These are phyloP conservation scores for Charanyca ferruginea DNA, from an alignment of 2,888 invertebrate species.

Conservation along the genomic window DNA sequence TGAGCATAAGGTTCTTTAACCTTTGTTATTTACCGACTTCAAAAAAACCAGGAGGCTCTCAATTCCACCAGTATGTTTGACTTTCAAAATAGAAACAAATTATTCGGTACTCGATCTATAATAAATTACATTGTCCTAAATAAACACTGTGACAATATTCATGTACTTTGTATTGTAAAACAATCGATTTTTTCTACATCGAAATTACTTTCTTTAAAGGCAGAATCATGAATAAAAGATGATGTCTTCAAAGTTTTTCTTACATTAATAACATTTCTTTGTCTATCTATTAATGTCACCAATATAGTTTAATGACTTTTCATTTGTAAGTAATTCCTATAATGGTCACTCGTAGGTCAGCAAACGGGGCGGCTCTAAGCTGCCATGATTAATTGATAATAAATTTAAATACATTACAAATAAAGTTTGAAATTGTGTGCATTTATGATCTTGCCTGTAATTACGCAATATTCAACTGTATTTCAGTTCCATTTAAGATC, in stretches of 20 bases:
- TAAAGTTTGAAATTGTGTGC: too few species aligned
- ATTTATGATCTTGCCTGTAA: too few species aligned
- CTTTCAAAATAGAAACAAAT: neutral
- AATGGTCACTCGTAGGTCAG: neutral
- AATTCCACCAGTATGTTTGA: too few species aligned
- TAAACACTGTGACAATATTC: neutral
- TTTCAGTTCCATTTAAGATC: too few species aligned
- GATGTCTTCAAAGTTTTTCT: constrained; percentile 8
- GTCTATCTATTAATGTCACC: constrained; percentile 4
- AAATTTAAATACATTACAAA: too few species aligned
- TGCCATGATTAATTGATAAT: too few species aligned
- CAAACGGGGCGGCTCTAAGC: too few species aligned
- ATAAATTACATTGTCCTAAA: neutral
- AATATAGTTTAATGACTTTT: constrained; percentile 8
- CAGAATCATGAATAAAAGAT: constrained; percentile 34
- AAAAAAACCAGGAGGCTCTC: too few species aligned
- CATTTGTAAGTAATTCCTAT: neutral
- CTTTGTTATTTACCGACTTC: too few species aligned
- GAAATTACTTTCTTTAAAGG: neutral
- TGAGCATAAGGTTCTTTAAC: too few species aligned
- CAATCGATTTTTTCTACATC: constrained; percentile 30
- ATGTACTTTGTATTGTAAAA: neutral
- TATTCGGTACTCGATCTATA: neutral
- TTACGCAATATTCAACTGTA: too few species aligned
- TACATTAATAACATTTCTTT: constrained; percentile 3